phyloP scores from a whole-genome alignment of 2,113 vertebrate genomes.

The Heterochromis multidens region DNA sequence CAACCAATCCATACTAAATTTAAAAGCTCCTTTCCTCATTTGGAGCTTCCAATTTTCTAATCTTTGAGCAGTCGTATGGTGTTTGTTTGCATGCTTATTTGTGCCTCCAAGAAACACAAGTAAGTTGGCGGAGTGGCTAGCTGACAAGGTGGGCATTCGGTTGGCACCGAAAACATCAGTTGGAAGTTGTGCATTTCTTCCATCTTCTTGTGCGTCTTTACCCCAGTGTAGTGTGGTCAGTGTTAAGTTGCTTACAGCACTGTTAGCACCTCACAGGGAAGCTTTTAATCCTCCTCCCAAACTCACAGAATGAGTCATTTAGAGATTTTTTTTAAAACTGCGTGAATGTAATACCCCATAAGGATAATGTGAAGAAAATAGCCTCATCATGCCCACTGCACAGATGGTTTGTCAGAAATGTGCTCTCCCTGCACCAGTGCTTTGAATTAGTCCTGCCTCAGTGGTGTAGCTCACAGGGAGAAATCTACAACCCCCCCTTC shows the following conservation, averaged over 20 bases:
- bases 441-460: slow-evolving; percentile 52
- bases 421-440: slow-evolving; percentile 39
- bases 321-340: neutral
- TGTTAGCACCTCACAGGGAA: neutral
- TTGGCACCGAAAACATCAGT: neutral
- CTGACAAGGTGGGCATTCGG: neutral
- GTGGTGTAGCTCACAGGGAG: slow-evolving; percentile 37
- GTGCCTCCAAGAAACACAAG: neutral
- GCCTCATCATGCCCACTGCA: slow-evolving; percentile 11
- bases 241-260: neutral
- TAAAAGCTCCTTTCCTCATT: neutral
- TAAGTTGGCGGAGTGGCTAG: neutral
- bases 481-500: slow-evolving; percentile 21
- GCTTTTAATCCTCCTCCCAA: neutral
- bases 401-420: slow-evolving; percentile 58
- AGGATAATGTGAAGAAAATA: neutral
- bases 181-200: neutral
- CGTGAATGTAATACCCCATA: neutral
- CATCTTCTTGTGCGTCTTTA: neutral
- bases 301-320: neutral
- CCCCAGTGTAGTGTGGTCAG: neutral
- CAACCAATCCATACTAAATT: neutral
- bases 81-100: neutral
- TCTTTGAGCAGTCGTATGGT: neutral
- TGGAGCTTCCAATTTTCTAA: neutral